Base-by-base conservation (phyloP, 2,113 vertebrate species). In the Motacilla alba region DNA sequence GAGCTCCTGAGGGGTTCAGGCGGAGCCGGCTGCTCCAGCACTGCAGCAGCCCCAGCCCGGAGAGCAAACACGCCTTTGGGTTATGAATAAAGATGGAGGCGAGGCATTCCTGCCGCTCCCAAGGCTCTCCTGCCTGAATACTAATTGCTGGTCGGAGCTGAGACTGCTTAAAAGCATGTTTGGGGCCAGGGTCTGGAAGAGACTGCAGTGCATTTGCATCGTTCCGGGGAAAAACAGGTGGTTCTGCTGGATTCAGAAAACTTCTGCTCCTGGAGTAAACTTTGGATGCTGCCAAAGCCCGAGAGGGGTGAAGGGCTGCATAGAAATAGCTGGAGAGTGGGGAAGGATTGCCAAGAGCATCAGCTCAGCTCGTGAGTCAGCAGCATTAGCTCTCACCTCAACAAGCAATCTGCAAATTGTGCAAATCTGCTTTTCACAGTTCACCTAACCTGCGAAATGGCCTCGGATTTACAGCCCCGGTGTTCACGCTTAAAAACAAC, bases 351-450 rank as follows among this genome's bases (percentile, higher is more conserved):
- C 94, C 93, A 93, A 12, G 58, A 92, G 92, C 93, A 85, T 37
- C 76, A 20, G 93, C 66, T 55, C 94, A 80, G 94, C 89, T 67
- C 6, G 81, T 96, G 95, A 95, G 95, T 96, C 95, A 96, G 96
- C 94, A 97, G 93, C 94, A 95, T 94, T 68, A 95, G 93, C 95
- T 93, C 94, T 83, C 94, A 94, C 83, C 94, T 92, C 94, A 90
- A 74, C 76, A 30, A 96, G 93, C 96, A 92, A 96, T 93, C 93
- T 94, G 93, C 95, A 97, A 91, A 94, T 93, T 59, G 92, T 94
- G 95, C 96, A 95, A 74, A 91, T 91, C 94, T 95, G 96, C 95
- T 95, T 93, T 92, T 96, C 90, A 90, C 96, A 95, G 95, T 39
- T 95, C 95, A 95, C 91, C 85, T 91, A 55, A 75, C 92, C 93